Evolutionary conservation across 2,113 vertebrate genomes (phyloP), one percentile per base, ranked within the genome.

Genomic region (Lamprologus ornatipinnis): DNA sequence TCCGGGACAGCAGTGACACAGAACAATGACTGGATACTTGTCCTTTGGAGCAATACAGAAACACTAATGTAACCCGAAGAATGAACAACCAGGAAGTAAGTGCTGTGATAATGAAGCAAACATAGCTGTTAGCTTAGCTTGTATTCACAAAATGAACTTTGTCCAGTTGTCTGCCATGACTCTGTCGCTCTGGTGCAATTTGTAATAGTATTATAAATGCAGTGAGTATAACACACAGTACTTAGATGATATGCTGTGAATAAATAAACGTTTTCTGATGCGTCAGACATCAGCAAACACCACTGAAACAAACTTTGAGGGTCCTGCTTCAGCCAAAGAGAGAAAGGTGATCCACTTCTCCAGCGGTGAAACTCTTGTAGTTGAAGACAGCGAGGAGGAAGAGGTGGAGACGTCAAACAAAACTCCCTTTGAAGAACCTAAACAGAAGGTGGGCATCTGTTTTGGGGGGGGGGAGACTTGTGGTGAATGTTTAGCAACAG

Each of bases 321-420:
- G 15, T 53, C 12, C 81, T 7, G n/a, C 54, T 4, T 28, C n/a
- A 13, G 31, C 89, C 15, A 81, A 42, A 80, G 53, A 93, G 57
- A 95, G 80, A 82, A 97, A 89, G 83, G 81, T 97, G n/a, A 95
- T 97, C 87, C 85, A 97, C 86, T 98, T 97, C 89, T 90, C 91
- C 57, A 97, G 91, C 14, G 96, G 97, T 49, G 97, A 97, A 80
- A 95, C 90, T 54, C 87, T 97, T 89, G 96, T 96, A 35, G 95
- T 85, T 17, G 73, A 92, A 40, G 89, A 91, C 83, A 87, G 87
- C 21, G 91, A 96, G 2, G 94, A 95, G 28, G 87, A 96, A 6
- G 94, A 96, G 21, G 87, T 93, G 35, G 58, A 87, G 35, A 15
- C 57, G 11, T 35, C 88, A 58, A 80, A 47, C 31, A 63, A 42